Base-by-base conservation (phyloP, 2,888 invertebrate genomes). In the Caenorhabditis sulstoni region DNA sequence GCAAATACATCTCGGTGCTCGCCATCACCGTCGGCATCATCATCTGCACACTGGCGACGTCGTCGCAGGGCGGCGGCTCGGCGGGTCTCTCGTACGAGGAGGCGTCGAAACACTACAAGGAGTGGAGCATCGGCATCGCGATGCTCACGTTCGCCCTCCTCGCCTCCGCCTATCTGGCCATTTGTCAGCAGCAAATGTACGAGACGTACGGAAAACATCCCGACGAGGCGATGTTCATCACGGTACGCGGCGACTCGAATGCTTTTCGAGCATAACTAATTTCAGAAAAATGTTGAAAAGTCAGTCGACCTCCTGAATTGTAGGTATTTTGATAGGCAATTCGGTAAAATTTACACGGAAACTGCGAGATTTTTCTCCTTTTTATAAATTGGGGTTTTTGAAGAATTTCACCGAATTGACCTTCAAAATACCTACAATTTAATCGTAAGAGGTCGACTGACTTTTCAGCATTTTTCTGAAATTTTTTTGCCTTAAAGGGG, bases 1-100 rank as follows among this genome's bases (percentile, higher is more conserved):
- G 94, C 39, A 97, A 98, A 91, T 97, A 96, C 91, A 79, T 96
- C 9, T 95, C 98, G 0, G 95, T 99, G 8, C 91, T 94, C 9
- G 94, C 97, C 94, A 97, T 99, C 89, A 95, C 96, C 0, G 89
- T 93, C n/a, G 98, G 98, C 12, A 97, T 99, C 68, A 93, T 94
- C 0, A 92, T 96, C 16, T 97, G 97, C 90, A 99, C 98, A 0
- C 92, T 97, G 65, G 94, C 95, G 20, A 87, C 85, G 8, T 80
- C 76, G 11, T 44, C 76, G 3, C 73, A 67, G 35, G 79, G 41
- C 16, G 52, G 70, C 65, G 66, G 84, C 50, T 73, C 80, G 7
- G 81, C 29, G 29, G n/a, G 75, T 14, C 58, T 88, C 23, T 85
- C 84, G 3, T 62, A 76, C 20, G 87, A 88, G 52, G 88, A 89